Evolutionary conservation across 2,113 vertebrate species (phyloP).

Genomic region (Epinephelus lanceolatus): DNA sequence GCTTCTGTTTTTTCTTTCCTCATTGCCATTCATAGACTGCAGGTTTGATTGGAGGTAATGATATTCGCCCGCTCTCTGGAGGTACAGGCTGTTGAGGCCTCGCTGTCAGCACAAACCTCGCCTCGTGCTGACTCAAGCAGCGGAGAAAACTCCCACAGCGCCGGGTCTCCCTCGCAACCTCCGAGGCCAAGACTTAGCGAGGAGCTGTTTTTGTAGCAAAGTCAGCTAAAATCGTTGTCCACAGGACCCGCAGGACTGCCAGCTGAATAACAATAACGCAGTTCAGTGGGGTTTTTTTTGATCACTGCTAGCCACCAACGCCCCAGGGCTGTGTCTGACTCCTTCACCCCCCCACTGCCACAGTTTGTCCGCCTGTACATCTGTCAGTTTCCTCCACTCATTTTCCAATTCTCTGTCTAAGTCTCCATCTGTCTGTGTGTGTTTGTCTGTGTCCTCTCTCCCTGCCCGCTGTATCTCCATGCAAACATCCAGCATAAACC

Average conservation of each 20-base stretch:
- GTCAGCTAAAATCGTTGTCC: conserved; percentile 67
- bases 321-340: conserved; percentile 40
- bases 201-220: conserved; percentile 47
- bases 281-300: conserved; percentile 12
- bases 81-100: conserved; percentile 52
- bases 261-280: conserved; percentile 64
- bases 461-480: conserved; percentile 44
- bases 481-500: conserved; percentile 65
- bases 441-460: conserved; percentile 43
- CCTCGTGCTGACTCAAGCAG: conserved; percentile 74
- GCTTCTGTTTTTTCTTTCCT: conserved; percentile 43
- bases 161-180: conserved; percentile 42
- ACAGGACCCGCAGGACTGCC: conserved; percentile 34
- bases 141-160: conserved; percentile 47
- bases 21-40: conserved; percentile 71
- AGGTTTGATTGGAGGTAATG: conserved; percentile 76
- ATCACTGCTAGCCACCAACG: conserved; percentile 23
- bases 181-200: conserved; percentile 48
- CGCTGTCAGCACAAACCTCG: conserved; percentile 75
- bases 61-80: conserved; percentile 64
- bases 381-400: conserved; percentile 45
- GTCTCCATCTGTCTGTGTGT: conserved; percentile 66
- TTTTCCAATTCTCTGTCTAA: conserved; percentile 45
- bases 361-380: conserved; percentile 56
- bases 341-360: conserved; percentile 4